A percentile compares a stretch with the other conserved stretches of the same genome.
Conservation (phyloP, 2,113 vertebrate species). For the Platanista minor region DNA sequence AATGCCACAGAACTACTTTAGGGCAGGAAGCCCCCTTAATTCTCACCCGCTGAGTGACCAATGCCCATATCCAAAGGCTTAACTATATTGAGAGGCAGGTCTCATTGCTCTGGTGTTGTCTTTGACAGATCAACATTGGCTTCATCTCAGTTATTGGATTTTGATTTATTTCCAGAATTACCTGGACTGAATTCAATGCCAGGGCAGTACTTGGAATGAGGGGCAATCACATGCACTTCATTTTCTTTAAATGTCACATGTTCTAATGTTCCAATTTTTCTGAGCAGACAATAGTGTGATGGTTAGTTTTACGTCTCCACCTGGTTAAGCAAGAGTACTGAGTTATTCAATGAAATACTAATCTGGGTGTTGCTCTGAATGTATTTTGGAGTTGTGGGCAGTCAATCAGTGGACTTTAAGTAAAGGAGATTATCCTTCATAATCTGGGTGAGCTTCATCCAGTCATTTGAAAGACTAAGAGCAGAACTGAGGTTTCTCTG, state of each 20-base stretch:
- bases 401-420: background rate
- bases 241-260: slow-evolving; percentile 50
- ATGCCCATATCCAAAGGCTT: background rate
- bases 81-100: background rate
- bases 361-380: background rate
- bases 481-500: background rate
- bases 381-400: background rate
- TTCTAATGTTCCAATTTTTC: slow-evolving; percentile 48
- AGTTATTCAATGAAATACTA: background rate
- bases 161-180: slow-evolving; percentile 67
- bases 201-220: slow-evolving; percentile 50
- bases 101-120: background rate
- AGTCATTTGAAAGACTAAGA: background rate
- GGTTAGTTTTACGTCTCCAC: slow-evolving; percentile 1
- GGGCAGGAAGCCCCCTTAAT: background rate
- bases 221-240: slow-evolving; percentile 36
- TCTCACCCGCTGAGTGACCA: background rate
- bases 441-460: background rate
- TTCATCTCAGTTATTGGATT: slow-evolving; percentile 62
- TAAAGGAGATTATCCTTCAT: background rate
- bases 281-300: background rate
- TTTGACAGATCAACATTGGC: slow-evolving; percentile 37
- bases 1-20: background rate
- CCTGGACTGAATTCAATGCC: slow-evolving; percentile 56
- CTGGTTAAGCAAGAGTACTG: background rate